Base-by-base conservation (phyloP, 2,888 invertebrate species). In the Anorthoa munda region DNA sequence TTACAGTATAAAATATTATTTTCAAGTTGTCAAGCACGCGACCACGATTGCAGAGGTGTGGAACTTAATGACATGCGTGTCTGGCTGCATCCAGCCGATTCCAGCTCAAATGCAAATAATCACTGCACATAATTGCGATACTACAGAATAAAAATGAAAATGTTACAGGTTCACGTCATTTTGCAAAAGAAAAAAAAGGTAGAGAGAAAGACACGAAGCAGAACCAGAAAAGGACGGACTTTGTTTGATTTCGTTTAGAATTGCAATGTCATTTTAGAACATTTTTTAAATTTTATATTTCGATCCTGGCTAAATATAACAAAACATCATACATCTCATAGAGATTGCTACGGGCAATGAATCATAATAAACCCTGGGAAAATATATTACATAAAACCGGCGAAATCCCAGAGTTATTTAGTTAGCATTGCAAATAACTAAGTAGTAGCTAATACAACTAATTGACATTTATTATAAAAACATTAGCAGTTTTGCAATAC, bases 401-500 rank as follows among this genome's bases (percentile, higher is more conserved):
- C 66, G 17, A 66, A 69, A 65, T 59, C n/a, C 46, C 12, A 53
- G 31, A 55, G 39, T 39, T 39, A 39, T 39, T 39, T 39, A 63
- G 7, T 60, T 67, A 66, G 48, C 60, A 51, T 21, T 55, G 63
- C 7, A 39, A 39, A 51, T n/a, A 11, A 65, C 64, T 56, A 73
- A 50, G 72, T 55, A 39, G 66, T 72, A 69, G 65, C 58, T 61
- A 70, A 75, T 76, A 76, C 71, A 83, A 83, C 72, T 76, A 79
- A 79, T 81, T 72, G 72, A 72, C 67, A 83, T 76, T 86, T 71
- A 73, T 70, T 78, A 79, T 65, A 70, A 74, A 77, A 75, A 71
- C 78, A 59, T 78, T 66, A 75, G 60, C 23, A 48, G 67, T 81
- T 77, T 78, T 39, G 71, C 63, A 65, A 64, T 66, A 61, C 48